Percentiles rank a stretch among this genome's conserved stretches.
phyloP scores from a whole-genome alignment of 1,140 invertebrate genomes.

The Drosophila burlai region DNA sequence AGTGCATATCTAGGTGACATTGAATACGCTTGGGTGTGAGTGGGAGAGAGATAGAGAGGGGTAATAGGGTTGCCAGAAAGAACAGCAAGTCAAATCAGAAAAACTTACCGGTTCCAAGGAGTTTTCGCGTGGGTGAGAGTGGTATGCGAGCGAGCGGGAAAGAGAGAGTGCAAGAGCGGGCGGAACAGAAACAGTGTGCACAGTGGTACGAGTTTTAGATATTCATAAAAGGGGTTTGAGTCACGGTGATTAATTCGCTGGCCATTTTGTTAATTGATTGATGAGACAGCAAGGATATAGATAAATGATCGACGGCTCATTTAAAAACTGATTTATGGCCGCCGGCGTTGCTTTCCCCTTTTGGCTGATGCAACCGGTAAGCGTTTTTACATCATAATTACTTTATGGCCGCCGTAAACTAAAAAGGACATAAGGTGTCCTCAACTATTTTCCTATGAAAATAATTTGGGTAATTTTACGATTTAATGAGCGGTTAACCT shows the following conservation, averaged over 20 bases:
- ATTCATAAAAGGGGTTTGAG: background rate
- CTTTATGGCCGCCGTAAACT: conserved; percentile 23
- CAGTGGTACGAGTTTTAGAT: conserved; percentile 14
- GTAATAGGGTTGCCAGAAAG: background rate
- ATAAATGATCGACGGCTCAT: conserved; percentile 24
- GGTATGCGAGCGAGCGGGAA: background rate
- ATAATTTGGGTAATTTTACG: background rate
- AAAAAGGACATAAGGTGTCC: conserved; percentile 11
- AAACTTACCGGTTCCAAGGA: conserved; percentile 19
- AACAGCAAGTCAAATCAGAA: conserved; percentile 12
- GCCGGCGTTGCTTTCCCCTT: conserved; percentile 1
- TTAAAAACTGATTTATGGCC: conserved; percentile 22
- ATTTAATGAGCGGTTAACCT: conserved; percentile 17
- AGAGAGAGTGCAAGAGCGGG: background rate
- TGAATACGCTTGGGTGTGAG: conserved; percentile 9
- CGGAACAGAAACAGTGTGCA: conserved; percentile 5
- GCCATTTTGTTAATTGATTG: conserved; percentile 25
- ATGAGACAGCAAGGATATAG: conserved; percentile 17
- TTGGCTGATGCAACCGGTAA: conserved; percentile 15
- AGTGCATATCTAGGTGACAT: conserved; percentile 19
- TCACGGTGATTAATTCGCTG: conserved; percentile 20
- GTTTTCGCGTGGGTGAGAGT: conserved; percentile 1
- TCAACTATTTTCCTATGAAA: conserved; percentile 3
- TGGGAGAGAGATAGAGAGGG: background rate
- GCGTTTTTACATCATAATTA: conserved; percentile 20